Base-by-base conservation (phyloP, 2,888 invertebrate species). In the Drepanosiphum platanoidis region DNA sequence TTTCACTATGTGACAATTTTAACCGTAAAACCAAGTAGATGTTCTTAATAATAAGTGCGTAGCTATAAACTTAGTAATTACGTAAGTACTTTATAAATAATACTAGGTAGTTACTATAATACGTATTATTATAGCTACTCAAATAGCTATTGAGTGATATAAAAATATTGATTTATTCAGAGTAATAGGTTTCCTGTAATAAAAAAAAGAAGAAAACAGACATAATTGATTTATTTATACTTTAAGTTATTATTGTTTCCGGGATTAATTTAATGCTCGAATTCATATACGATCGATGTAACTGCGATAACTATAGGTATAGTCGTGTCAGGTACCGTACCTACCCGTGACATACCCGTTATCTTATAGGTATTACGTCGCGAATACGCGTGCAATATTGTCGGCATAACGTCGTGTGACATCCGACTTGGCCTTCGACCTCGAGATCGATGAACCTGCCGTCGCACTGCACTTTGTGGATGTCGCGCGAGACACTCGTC, bases 371-470 rank as follows among this genome's bases (percentile, higher is more conserved):
- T n/a, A 22, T 42, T 11, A 36, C 32, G 9, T 52, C 46, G 22
- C 34, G 34, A 34, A 74, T 52, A 22, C n/a, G 8, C 27, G 75
- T 58, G 58, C n/a, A 58, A 75, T 75, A 75, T 36, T 34, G 27
- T n/a, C 27, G 34, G 34, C 8, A 27, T n/a, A n/a, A n/a, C 15
- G 30, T n/a, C 34, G 34, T 68, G 46, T 46, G 66, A 79, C 68
- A 68, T 68, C 18, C 66, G 1, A 46, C 32, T 64, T 18, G 80
- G 52, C 52, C 80, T 80, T 80, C 79, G 79, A 70, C 27, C 52
- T 27, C 52, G 70, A 70, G 80, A 80, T 80, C 80, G 80, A 80
- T 80, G 80, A 80, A 80, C 80, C 18, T 80, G 27, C 36, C 3
- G 11, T 27, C 39, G 68, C 34, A 18, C 13, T 27, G 36, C 52